Evolutionary conservation across 92 coral and sea anemone species (phyloP).

Genomic region (Umimayanthus kanabou): DNA sequence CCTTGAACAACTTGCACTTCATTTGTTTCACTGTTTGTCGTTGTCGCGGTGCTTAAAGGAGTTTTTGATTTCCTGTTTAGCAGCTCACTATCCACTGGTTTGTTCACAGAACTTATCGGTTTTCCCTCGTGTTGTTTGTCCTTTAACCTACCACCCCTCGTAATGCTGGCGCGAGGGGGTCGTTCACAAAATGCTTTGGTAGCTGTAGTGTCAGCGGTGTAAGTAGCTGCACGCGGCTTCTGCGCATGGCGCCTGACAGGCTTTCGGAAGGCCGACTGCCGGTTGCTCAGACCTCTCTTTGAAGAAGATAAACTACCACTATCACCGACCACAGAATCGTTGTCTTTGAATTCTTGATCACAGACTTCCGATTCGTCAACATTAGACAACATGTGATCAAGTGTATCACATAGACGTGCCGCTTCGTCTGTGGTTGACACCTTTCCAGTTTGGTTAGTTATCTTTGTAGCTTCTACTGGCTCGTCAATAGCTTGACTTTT

Average conservation of each 20-base stretch:
- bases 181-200: neutral
- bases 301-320: neutral
- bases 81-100: neutral
- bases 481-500: neutral
- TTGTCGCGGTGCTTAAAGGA: neutral
- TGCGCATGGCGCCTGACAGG: constrained; percentile 23
- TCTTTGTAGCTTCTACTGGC: neutral
- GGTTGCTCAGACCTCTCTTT: constrained; percentile 6
- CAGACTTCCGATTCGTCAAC: constrained; percentile 11
- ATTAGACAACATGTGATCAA: constrained; percentile 31
- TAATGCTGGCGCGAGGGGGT: neutral
- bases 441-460: neutral
- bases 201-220: neutral
- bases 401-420: constrained; percentile 21
- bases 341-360: neutral
- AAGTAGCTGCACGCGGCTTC: constrained; percentile 14
- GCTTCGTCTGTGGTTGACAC: constrained; percentile 21
- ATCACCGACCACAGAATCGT: neutral
- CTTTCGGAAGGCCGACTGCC: constrained; percentile 42
- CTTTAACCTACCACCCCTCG: neutral
- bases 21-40: neutral
- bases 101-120: neutral
- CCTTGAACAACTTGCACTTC: constrained; percentile 43
- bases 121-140: neutral
- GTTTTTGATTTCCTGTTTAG: constrained; percentile 10